A percentile compares a stretch with the other conserved stretches of the same genome.
phyloP scores from a whole-genome alignment of 2,797 vertebrate species.

The Rousettus madagascariensis region DNA sequence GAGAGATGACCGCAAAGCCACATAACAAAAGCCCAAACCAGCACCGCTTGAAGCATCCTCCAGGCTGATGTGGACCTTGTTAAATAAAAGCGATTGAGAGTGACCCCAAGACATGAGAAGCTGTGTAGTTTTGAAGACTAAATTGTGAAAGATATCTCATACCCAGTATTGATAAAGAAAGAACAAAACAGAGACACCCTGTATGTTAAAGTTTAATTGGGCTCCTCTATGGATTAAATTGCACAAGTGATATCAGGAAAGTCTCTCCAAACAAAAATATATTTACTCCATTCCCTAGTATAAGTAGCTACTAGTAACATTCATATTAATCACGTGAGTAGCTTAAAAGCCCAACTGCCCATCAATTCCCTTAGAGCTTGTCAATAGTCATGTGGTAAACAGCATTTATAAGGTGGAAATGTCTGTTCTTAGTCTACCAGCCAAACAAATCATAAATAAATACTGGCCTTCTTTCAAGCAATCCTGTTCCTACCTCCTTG shows the following conservation, averaged over 20 bases:
- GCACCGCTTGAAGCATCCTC: not conserved
- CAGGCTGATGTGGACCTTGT: not conserved
- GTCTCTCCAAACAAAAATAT: not conserved
- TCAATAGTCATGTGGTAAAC: not conserved
- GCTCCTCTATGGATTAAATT: not conserved
- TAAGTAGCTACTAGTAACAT: not conserved
- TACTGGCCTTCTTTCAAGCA: not conserved
- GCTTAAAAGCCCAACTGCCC: not conserved
- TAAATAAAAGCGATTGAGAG: not conserved
- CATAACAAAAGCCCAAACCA: not conserved
- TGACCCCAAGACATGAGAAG: not conserved
- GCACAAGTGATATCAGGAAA: not conserved
- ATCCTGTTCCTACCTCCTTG: not conserved
- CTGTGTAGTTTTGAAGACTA: not conserved
- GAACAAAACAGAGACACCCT: not conserved
- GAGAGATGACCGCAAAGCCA: not conserved
- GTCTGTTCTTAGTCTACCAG: not conserved
- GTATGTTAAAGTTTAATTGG: slow-evolving; percentile 7
- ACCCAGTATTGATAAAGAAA: not conserved
- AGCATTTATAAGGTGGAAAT: not conserved
- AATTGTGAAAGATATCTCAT: not conserved
- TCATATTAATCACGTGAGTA: slow-evolving; percentile 14
- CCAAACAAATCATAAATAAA: not conserved
- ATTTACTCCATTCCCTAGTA: not conserved
- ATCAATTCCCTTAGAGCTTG: not conserved